Conservation (phyloP, 2,888 invertebrate genomes). For the Mesorhabditis spiculigera region DNA sequence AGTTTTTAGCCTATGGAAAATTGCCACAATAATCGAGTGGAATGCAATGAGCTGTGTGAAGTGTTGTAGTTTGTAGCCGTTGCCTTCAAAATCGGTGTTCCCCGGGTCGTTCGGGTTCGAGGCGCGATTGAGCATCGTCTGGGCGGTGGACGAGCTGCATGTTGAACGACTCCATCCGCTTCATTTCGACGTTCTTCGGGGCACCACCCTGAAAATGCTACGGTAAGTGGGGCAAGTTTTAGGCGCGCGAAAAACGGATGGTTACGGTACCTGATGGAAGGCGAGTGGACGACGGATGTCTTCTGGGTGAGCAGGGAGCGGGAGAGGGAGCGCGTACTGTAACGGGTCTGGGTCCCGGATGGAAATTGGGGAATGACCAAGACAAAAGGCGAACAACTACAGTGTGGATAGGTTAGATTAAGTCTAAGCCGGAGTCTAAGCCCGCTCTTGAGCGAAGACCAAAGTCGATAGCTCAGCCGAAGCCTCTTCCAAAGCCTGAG, state of each 20-base stretch:
- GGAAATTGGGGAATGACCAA: conserved; percentile 5
- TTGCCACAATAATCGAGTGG: too few species aligned
- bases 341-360: conserved; percentile 19
- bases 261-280: conserved; percentile 10
- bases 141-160: not conserved
- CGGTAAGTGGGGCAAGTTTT: not conserved
- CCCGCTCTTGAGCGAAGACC: too few species aligned
- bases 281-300: conserved; percentile 37
- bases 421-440: too few species aligned
- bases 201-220: not conserved
- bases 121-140: not conserved
- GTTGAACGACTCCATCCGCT: conserved; percentile 3
- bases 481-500: too few species aligned
- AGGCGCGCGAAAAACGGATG: not conserved
- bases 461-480: too few species aligned
- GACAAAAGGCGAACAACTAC: conserved; percentile 1
- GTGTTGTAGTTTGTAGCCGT: too few species aligned
- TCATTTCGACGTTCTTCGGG: not conserved
- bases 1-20: too few species aligned
- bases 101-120: not conserved
- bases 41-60: too few species aligned
- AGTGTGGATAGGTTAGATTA: too few species aligned
- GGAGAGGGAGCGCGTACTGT: conserved; percentile 22
- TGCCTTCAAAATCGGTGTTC: too few species aligned
- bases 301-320: conserved; percentile 40